Percentiles rank a stretch among this genome's conserved stretches.
phyloP scores from a whole-genome alignment of 2,113 vertebrate genomes.

The Grus americana region DNA sequence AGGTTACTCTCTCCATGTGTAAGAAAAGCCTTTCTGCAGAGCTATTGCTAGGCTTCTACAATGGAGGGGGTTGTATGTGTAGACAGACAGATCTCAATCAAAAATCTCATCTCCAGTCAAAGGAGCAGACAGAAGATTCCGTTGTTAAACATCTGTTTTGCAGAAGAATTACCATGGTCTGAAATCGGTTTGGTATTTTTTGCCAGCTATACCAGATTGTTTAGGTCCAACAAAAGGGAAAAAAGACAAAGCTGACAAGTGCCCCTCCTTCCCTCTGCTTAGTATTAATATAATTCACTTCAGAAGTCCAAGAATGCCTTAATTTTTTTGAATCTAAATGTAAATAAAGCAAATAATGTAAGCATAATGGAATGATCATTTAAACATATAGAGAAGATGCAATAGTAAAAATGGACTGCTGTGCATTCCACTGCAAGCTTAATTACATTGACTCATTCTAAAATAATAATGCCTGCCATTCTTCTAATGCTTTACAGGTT shows the following conservation, averaged over 20 bases:
- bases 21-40: not conserved
- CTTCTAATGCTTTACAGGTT: not conserved
- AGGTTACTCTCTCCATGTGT: fast-evolving
- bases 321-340: constrained; percentile 55
- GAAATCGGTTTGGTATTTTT: not conserved
- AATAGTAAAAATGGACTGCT: constrained; percentile 44
- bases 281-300: constrained; percentile 13
- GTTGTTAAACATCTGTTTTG: not conserved
- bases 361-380: constrained; percentile 35
- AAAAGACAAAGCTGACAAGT: not conserved
- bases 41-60: not conserved
- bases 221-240: not conserved
- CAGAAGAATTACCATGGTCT: not conserved
- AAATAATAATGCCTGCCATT: constrained; percentile 19
- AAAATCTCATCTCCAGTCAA: not conserved
- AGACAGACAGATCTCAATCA: not conserved
- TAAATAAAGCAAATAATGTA: constrained; percentile 48
- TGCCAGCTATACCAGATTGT: not conserved
- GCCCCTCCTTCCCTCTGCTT: not conserved
- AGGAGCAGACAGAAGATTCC: not conserved
- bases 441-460: constrained; percentile 55
- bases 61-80: not conserved
- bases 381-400: constrained; percentile 47
- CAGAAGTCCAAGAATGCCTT: constrained; percentile 7
- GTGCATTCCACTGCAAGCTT: constrained; percentile 45